A percentile compares a stretch with the other conserved stretches of the same genome.
These are phyloP conservation scores for Echinops telfairi DNA, from an alignment of 2,113 vertebrate genomes.

Conservation along the genomic window DNA sequence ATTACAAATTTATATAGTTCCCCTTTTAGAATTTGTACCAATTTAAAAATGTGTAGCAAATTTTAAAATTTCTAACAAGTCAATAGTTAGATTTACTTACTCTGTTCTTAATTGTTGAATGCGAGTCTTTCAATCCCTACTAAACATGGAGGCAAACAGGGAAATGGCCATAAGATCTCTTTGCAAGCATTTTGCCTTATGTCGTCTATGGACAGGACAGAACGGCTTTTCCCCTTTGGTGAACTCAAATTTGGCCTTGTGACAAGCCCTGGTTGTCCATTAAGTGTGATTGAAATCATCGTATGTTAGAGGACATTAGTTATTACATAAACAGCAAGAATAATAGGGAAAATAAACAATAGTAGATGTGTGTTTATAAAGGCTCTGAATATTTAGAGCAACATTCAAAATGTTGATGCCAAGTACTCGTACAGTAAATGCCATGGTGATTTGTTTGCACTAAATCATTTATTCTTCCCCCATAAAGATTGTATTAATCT, in stretches of 20 bases:
- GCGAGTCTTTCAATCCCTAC: background rate
- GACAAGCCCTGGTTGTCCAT: background rate
- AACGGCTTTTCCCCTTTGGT: background rate
- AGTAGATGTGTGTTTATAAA: background rate
- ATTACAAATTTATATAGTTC: background rate
- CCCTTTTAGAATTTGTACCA: background rate
- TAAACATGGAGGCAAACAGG: background rate
- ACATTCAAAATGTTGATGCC: background rate
- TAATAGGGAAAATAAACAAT: background rate
- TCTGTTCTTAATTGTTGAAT: background rate
- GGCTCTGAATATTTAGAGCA: background rate
- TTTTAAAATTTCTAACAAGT: background rate
- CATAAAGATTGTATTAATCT: background rate
- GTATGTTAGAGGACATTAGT: background rate
- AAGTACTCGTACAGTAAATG: background rate
- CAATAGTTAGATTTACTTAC: background rate
- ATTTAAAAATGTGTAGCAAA: constrained; percentile 7
- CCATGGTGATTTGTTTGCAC: constrained; percentile 6
- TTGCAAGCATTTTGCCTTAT: background rate
- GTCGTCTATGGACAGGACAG: background rate
- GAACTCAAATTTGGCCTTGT: background rate
- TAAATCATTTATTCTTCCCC: background rate
- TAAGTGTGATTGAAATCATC: background rate
- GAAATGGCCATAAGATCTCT: background rate
- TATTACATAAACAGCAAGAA: background rate